These are phyloP conservation scores for Drosophila sechellia DNA, from an alignment of 1,140 invertebrate species.

Conservation along the genomic window DNA sequence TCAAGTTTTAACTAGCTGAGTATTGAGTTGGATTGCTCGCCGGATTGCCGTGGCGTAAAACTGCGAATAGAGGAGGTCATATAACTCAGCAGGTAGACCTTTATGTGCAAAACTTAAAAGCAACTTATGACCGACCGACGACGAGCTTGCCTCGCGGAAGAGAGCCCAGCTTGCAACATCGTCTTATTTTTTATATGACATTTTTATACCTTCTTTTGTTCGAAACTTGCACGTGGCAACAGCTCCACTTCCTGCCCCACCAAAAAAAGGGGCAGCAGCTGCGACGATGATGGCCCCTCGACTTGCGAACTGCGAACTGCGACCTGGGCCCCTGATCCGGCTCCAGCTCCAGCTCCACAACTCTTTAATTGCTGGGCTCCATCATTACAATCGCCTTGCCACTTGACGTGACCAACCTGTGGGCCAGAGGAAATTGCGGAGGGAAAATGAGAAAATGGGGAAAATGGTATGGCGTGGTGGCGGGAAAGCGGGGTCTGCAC, in stretches of 20 bases:
- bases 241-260: background rate
- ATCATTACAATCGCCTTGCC: slow-evolving; percentile 73
- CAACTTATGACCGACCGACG: slow-evolving; percentile 29
- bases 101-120: slow-evolving; percentile 64
- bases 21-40: slow-evolving; percentile 47
- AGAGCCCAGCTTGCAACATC: slow-evolving; percentile 51
- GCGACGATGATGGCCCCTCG: slow-evolving; percentile 22
- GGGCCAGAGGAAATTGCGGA: background rate
- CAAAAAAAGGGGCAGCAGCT: slow-evolving; percentile 36
- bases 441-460: background rate
- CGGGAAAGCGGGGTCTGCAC: slow-evolving; percentile 34
- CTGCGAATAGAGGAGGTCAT: slow-evolving; percentile 48
- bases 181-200: slow-evolving; percentile 63
- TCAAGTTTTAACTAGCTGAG: slow-evolving; percentile 59
- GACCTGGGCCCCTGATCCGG: slow-evolving; percentile 32
- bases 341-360: slow-evolving; percentile 23
- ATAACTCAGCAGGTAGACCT: slow-evolving; percentile 62
- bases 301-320: slow-evolving; percentile 38
- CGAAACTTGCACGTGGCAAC: slow-evolving; percentile 54
- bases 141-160: background rate
- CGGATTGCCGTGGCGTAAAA: slow-evolving; percentile 44
- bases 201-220: slow-evolving; percentile 76
- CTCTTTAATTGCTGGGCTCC: slow-evolving; percentile 76
- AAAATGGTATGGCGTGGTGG: background rate
- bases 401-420: slow-evolving; percentile 51